Base-by-base conservation (phyloP, 2,888 invertebrate species). In the Orthosia gracilis region DNA sequence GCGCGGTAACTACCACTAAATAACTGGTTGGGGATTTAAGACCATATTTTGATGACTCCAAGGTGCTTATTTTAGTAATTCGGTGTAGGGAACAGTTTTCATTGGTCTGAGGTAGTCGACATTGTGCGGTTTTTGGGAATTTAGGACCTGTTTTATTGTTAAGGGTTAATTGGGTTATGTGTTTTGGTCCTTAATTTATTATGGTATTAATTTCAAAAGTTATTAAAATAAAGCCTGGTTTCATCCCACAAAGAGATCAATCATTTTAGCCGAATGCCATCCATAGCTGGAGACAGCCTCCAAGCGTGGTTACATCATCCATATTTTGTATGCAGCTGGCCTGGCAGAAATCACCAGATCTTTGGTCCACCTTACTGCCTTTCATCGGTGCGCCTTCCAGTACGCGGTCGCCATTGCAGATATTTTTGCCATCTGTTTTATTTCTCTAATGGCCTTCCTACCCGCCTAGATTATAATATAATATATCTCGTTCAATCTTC, bases 1-100 rank as follows among this genome's bases (percentile, higher is more conserved):
- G 65, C 12, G 15, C 49, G 18, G 40, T 69, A 55, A 76, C 54
- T 73, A 26, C 31, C 55, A 78, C 59, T 81, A n/a, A 81, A 80
- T 64, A 65, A 59, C 23, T 62, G 68, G 76, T 69, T 45, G 58
- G 55, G 66, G 67, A 71, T 70, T 80, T 52, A 70, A 18, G 15
- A 61, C 52, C 21, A n/a, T 40, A 59, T 52, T 76, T 76, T 67
- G 23, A 80, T 52, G 52, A 50, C 66, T 67, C 12, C 7, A 11
- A 47, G 21, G 40, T 26, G 54, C 21, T 76, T 76, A 54, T 63
- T 47, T 62, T 23, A 26, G 69, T 66, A n/a, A 57, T 79, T 57
- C 26, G 26, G 58, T 52, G 49, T 31, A 4, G 45, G 54, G 54
- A 17, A 58, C 13, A 26, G 45, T 63, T 58, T 73, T 73, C 21